Percentiles rank a stretch among this genome's conserved stretches.
Conservation (phyloP, 2,888 invertebrate genomes). For the Opisthograptis luteolata region DNA sequence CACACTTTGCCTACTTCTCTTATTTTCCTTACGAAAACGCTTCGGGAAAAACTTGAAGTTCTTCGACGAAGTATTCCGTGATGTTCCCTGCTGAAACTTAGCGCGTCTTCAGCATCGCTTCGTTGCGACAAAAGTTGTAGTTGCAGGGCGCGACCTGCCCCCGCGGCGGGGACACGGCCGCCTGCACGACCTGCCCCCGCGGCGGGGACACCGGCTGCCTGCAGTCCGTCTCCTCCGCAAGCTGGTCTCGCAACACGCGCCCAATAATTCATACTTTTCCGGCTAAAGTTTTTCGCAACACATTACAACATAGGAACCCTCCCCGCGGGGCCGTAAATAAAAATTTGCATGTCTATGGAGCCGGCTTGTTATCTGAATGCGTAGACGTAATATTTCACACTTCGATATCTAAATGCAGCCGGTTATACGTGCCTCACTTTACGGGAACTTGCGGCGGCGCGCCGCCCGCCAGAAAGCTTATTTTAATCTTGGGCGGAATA, state of each 20-base stretch:
- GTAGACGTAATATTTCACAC: constrained; percentile 61
- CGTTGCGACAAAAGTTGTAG: too few species aligned
- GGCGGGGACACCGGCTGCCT: too few species aligned
- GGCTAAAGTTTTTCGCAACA: constrained; percentile 39
- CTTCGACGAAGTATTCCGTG: too few species aligned
- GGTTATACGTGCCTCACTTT: constrained; percentile 53
- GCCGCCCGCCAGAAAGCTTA: constrained; percentile 12
- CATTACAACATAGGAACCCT: constrained; percentile 46
- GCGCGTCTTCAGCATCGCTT: too few species aligned
- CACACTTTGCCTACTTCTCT: constrained; percentile 69
- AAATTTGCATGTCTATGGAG: constrained; percentile 52
- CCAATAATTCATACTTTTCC: constrained; percentile 26
- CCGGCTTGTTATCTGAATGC: constrained; percentile 50
- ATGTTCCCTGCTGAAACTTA: too few species aligned
- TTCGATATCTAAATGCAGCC: constrained; percentile 63
- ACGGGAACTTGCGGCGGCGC: constrained; percentile 17
- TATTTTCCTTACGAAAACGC: constrained; percentile 32
- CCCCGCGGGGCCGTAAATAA: constrained; percentile 55
- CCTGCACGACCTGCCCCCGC: too few species aligned
- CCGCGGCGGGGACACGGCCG: too few species aligned
- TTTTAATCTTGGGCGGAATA: constrained; percentile 29
- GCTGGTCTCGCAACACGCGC: not conserved
- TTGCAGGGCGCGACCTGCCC: too few species aligned
- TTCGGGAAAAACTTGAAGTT: too few species aligned
- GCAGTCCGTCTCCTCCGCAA: too few species aligned